Evolutionary conservation across 2,888 invertebrate species (phyloP).

Genomic region (Dasypolia templi): DNA sequence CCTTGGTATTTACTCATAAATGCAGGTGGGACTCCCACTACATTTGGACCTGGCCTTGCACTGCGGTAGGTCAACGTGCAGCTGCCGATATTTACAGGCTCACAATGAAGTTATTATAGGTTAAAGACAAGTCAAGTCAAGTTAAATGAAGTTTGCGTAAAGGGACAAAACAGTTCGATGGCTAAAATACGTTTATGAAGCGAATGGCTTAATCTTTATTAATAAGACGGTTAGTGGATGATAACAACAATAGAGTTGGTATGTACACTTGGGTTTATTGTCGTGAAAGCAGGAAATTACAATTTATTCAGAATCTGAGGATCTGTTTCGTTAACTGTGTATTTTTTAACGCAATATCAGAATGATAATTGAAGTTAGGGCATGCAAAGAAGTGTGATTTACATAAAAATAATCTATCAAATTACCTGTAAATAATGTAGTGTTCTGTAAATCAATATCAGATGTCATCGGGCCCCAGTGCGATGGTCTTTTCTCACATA

Average conservation of each 20-base stretch:
- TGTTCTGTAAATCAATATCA: conserved; percentile 84
- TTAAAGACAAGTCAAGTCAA: too few species aligned
- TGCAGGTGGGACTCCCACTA: background rate
- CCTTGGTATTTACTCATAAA: background rate
- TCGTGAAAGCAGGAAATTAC: too few species aligned
- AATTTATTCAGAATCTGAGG: background rate
- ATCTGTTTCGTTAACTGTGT: background rate
- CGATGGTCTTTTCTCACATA: conserved; percentile 94
- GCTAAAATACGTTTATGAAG: too few species aligned
- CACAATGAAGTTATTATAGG: background rate
- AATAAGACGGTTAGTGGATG: too few species aligned
- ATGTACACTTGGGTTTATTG: background rate
- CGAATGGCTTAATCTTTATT: too few species aligned
- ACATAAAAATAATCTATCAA: background rate
- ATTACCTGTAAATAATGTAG: conserved; percentile 83
- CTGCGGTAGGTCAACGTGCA: background rate
- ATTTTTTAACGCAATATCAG: background rate
- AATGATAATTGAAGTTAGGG: background rate
- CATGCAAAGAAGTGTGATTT: background rate
- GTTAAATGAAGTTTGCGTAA: too few species aligned
- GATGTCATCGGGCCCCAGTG: conserved; percentile 92
- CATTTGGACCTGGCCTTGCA: background rate
- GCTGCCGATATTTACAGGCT: background rate
- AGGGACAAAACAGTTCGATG: too few species aligned
- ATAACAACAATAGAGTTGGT: background rate